Evolutionary conservation across 2,797 vertebrate species (phyloP), one percentile per base, ranked within the genome.

Genomic region (Heteromormyrus szaboi): DNA sequence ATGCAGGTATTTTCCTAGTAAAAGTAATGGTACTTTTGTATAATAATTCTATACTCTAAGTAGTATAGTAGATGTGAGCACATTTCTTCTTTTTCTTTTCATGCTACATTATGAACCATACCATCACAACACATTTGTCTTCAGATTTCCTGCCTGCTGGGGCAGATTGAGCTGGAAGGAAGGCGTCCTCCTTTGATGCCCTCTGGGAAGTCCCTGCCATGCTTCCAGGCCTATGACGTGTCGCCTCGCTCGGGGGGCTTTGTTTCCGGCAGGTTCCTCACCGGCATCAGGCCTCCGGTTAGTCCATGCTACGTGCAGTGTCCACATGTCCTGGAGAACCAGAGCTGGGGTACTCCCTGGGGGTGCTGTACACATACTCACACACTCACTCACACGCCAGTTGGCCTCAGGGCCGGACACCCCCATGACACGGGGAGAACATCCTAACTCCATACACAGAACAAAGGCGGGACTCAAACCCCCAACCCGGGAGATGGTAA

Each of bases 81-180:
- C 17, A 25, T 50, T 44, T 3, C 41, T 46, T 81, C 7, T 37
- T 37, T 37, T 37, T 37, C 37, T 12, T 37, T 29, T 85, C 33
- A 25, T 7, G 3, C 0, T 84, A 17, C 17, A 9, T 51, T 2
- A 7, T 59, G 5, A 17, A 48, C 51, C 50, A n/a, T 51, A 85
- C 76, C 22, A 22, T 17, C 25, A 9, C 89, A 14, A 85, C 4
- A 65, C n/a, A 87, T 0, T 90, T 41, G 85, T 89, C 87, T 87
- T 65, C 90, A 99, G 99, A 99, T 99, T 94, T 99, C 99, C 0
- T 99, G 98, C 92, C 94, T 99, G 51, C 93, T 99, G 76, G 99
- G 99, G 84, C 99, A 99, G 94, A 99, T 99, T n/a, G 99, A 99
- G 90, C 76, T 99, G 94, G 99, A 99, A 94, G 99, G 98, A 2